These are phyloP conservation scores for Progne subis DNA, from an alignment of 2,113 vertebrate genomes.

Conservation along the genomic window DNA sequence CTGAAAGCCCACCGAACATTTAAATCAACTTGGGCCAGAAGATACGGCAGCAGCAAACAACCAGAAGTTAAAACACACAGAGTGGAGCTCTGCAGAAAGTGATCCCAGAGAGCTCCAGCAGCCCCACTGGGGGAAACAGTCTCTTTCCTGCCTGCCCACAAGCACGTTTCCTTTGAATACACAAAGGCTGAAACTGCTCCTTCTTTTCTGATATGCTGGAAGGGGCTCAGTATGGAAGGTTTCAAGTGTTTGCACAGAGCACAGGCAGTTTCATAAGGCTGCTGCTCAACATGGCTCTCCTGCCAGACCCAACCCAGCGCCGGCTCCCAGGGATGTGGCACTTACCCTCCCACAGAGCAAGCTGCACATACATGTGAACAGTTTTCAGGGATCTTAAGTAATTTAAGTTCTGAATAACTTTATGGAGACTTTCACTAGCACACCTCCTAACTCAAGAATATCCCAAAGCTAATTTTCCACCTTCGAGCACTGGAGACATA, in stretches of 20 bases:
- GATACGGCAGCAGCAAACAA: background rate
- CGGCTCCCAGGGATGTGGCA: background rate
- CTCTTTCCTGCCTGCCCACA: background rate
- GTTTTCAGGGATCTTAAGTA: background rate
- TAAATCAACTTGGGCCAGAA: background rate
- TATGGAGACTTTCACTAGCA: background rate
- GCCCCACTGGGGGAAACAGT: background rate
- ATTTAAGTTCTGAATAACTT: background rate
- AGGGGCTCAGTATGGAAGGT: background rate
- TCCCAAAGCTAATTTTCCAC: background rate
- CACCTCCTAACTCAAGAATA: background rate
- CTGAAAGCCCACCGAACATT: background rate
- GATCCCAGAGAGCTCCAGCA: background rate
- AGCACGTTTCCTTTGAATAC: background rate
- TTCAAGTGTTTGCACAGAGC: background rate
- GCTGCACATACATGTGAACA: background rate
- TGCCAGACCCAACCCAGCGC: background rate
- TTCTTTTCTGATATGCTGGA: background rate
- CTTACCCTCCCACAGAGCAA: background rate
- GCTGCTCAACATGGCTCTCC: background rate
- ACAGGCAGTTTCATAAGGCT: background rate
- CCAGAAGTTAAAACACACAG: fast-evolving
- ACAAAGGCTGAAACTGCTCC: background rate
- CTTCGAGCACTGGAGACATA: background rate
- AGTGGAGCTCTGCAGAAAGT: background rate